These are phyloP conservation scores for Allobates femoralis DNA, from an alignment of 2,797 vertebrate species.

Conservation along the genomic window DNA sequence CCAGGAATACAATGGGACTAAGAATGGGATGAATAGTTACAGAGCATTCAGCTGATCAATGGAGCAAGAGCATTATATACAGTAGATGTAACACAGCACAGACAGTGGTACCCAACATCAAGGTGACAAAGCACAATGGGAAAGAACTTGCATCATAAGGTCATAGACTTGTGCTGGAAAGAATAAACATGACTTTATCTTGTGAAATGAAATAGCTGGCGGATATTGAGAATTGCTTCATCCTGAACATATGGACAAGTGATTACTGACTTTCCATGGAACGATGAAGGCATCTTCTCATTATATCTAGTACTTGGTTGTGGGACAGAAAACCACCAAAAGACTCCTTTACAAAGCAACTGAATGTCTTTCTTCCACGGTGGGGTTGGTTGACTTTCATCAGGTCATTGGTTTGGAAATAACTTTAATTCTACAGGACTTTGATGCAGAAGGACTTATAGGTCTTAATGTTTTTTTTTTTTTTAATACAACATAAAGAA, in stretches of 20 bases:
- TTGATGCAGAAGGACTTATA: constrained; percentile 17
- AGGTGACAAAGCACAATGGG: background rate
- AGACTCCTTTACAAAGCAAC: constrained; percentile 5
- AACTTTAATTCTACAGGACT: constrained; percentile 24
- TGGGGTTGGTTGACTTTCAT: background rate
- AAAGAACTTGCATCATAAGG: background rate
- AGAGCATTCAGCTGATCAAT: background rate
- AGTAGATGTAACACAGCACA: constrained; percentile 10
- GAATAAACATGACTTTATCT: background rate
- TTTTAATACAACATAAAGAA: constrained; percentile 50
- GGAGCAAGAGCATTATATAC: background rate
- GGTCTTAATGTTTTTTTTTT: constrained; percentile 32
- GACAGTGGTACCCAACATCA: background rate
- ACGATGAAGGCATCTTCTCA: background rate
- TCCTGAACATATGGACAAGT: background rate
- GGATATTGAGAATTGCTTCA: background rate
- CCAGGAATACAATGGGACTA: background rate
- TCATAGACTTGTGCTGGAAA: background rate
- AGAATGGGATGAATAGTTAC: background rate
- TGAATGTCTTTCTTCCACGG: constrained; percentile 26
- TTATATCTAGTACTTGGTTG: background rate
- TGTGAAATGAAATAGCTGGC: background rate
- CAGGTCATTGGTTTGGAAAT: background rate
- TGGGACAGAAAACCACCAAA: background rate
- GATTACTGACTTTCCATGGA: background rate